Conservation (phyloP, 2,113 vertebrate species). For the Phaethornis superciliosus region DNA sequence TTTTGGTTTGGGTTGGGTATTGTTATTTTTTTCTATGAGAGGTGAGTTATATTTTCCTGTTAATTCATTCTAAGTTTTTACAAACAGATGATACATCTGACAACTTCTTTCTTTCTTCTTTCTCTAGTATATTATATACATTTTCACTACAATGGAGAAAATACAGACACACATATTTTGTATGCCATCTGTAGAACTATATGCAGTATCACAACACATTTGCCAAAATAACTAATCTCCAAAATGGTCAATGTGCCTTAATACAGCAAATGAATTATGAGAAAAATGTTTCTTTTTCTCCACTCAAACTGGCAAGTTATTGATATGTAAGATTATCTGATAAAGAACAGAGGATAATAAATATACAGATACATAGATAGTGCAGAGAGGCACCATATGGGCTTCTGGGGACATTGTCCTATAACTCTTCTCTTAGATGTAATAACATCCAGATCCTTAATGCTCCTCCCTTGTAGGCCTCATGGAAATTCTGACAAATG, state of each 20-base stretch:
- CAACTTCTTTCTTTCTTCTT: background rate
- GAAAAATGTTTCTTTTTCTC: background rate
- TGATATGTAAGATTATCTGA: background rate
- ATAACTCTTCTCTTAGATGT: background rate
- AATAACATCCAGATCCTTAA: too few species aligned
- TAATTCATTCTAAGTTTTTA: background rate
- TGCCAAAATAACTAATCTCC: background rate
- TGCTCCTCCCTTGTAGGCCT: rapidly evolving
- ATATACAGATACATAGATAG: background rate
- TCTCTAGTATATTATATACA: background rate
- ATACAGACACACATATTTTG: background rate
- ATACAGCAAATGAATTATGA: background rate
- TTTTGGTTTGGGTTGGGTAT: rapidly evolving
- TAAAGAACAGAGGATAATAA: background rate
- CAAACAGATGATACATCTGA: background rate
- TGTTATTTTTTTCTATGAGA: background rate
- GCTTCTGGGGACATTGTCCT: background rate
- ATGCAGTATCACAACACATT: background rate
- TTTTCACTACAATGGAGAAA: background rate
- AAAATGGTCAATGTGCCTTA: background rate
- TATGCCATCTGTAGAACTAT: rapidly evolving
- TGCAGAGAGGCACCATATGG: background rate
- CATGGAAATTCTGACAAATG: background rate
- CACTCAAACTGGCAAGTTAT: background rate
- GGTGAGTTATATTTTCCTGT: background rate